Conservation (phyloP, 2,888 invertebrate species). For the Callosobruchus maculatus region DNA sequence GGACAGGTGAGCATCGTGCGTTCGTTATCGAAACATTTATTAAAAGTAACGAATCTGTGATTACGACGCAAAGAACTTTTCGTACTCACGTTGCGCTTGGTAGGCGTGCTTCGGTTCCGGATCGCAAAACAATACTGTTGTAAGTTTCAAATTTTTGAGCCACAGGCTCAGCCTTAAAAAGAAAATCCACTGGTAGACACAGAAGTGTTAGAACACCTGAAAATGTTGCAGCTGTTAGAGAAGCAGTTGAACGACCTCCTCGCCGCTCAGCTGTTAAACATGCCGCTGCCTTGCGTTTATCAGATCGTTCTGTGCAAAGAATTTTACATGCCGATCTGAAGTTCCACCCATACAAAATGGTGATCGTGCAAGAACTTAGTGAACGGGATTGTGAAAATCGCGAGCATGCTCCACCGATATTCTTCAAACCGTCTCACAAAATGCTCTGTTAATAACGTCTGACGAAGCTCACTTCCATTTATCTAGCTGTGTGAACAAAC, state of each 20-base stretch:
- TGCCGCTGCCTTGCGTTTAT: no score
- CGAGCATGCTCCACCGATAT: constrained; percentile 8
- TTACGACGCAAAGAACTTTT: background rate
- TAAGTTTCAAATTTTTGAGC: constrained; percentile 17
- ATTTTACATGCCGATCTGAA: background rate
- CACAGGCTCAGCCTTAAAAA: constrained; percentile 16
- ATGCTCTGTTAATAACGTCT: constrained; percentile 15
- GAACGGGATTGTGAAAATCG: constrained; percentile 9
- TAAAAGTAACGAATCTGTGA: constrained; percentile 6
- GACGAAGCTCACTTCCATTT: no score
- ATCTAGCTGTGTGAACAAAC: no score
- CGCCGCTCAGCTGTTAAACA: no score
- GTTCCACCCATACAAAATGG: no score
- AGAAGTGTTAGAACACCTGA: constrained; percentile 10
- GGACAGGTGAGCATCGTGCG: constrained; percentile 3
- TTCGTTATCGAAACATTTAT: constrained; percentile 3
- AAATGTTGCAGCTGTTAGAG: no score
- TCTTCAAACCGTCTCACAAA: constrained; percentile 16
- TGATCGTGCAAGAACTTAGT: constrained; percentile 2
- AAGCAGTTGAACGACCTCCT: constrained; percentile 5
- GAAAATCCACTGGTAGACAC: constrained; percentile 15
- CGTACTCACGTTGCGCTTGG: constrained; percentile 4
- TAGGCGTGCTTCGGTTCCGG: no score
- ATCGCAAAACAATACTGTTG: no score
- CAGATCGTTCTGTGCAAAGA: constrained; percentile 8